Conservation (phyloP, 2,797 vertebrate species). For the Prionace glauca region DNA sequence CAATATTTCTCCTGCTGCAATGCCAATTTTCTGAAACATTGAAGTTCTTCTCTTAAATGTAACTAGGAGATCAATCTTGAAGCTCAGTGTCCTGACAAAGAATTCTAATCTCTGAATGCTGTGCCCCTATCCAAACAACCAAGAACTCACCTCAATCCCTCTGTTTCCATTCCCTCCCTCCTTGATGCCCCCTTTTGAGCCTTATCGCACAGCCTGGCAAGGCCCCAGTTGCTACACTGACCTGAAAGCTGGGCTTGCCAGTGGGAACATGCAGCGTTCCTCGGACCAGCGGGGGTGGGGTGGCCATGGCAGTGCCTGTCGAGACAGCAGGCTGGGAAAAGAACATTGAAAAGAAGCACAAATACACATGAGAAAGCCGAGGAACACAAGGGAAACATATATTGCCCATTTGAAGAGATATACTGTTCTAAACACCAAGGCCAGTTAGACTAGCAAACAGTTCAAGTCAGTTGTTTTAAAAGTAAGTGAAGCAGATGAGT, state of each 20-base stretch:
- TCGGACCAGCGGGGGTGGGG: constrained; percentile 83
- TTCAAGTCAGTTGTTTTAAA: neutral
- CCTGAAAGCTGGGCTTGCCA: constrained; percentile 81
- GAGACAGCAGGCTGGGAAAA: constrained; percentile 63
- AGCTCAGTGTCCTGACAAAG: neutral
- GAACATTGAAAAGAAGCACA: constrained; percentile 38
- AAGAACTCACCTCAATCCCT: neutral
- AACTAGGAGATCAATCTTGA: neutral
- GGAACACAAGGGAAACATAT: constrained; percentile 9
- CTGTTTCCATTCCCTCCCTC: neutral
- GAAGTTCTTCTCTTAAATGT: neutral
- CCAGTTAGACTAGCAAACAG: neutral
- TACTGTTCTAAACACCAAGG: constrained; percentile 18
- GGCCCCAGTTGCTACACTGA: constrained; percentile 49
- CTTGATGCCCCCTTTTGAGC: neutral
- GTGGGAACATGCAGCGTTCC: constrained; percentile 73
- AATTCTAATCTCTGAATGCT: neutral
- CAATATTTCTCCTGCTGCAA: neutral
- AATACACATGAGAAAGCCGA: constrained; percentile 30
- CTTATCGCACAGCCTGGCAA: neutral
- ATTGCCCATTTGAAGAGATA: constrained; percentile 35
- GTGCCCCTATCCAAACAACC: neutral
- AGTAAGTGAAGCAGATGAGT: neutral
- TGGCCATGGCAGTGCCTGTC: constrained; percentile 68
- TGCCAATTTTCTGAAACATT: neutral